Base-by-base conservation (phyloP, 2,797 vertebrate genomes). In the Pachyuromys duprasi region DNA sequence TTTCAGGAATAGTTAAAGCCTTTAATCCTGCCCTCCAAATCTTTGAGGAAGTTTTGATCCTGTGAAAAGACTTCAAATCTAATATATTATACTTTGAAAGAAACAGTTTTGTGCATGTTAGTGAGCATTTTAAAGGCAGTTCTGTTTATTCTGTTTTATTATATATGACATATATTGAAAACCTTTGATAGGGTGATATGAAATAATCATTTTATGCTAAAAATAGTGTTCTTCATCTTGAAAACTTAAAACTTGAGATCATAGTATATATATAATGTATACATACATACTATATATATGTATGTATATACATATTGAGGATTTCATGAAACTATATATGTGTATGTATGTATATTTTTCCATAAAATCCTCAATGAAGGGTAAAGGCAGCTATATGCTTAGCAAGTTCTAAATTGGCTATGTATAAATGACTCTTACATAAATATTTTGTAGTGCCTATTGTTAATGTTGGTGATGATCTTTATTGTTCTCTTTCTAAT, bases 101-200 rank as follows among this genome's bases (percentile, higher is more conserved):
- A 75, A 96, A 74, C 5, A 53, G 7, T 90, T 42, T 55, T 28
- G 55, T 70, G 22, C 3, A 69, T 36, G 62, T 49, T 92, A 81
- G 86, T 3, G 8, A 87, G 28, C 72, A 86, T 92, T 75, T 63
- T 74, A 8, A 55, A 2, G 60, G 12, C 6, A 67, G 12, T 86
- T 91, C 55, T 72, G 55, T 90, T 94, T 93, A 63, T 92, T 96
- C 17, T 42, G 26, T 69, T 80, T 93, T 81, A 82, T 78, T 86
- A 36, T 55, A 49, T 83, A 55, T 24, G 45, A 20, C 31, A 67
- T 60, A 67, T 60, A 22, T 62, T 22, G 87, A 76, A 55, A 86
- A 82, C 36, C 79, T 72, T 93, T 96, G 33, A 83, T 89, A 91
- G 88, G 86, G 24, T 42, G 26, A 69, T 57, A 69, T 53, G 62